These are phyloP conservation scores for Drosophila koepferae DNA, from an alignment of 2,888 invertebrate species.

Conservation along the genomic window DNA sequence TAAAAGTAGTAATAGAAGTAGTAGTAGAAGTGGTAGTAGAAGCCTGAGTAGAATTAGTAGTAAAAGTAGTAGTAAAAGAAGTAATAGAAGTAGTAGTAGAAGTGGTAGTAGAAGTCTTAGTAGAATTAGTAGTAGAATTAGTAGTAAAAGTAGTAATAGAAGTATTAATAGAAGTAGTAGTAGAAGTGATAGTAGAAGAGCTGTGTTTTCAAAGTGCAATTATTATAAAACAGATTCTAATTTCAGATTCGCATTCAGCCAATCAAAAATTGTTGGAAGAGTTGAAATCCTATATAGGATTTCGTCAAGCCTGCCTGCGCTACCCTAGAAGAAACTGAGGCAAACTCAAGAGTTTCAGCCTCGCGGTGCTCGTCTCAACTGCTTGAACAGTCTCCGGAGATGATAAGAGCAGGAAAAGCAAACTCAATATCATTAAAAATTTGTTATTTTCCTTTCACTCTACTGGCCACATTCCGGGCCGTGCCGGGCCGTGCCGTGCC, in stretches of 20 bases:
- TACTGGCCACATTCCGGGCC: neutral
- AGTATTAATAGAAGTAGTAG: no score
- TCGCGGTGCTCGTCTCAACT: neutral
- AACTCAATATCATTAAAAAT: constrained; percentile 11
- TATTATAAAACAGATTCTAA: neutral
- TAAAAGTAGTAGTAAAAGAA: neutral
- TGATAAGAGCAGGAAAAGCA: neutral
- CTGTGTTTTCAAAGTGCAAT: neutral
- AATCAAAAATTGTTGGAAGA: rapidly evolving
- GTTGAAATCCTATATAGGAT: neutral
- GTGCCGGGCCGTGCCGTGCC: no score
- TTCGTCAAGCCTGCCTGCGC: neutral
- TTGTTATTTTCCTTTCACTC: neutral
- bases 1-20: neutral
- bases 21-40: neutral
- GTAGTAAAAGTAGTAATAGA: no score
- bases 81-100: neutral
- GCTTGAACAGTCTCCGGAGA: neutral
- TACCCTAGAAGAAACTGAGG: no score
- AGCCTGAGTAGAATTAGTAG: neutral
- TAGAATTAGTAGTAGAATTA: no score
- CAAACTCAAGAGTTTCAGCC: neutral
- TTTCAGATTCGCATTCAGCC: neutral
- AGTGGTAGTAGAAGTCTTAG: no score
- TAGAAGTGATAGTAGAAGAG: no score